Conservation (phyloP, 2,888 invertebrate genomes). For the Lepidochrysops patricia region DNA sequence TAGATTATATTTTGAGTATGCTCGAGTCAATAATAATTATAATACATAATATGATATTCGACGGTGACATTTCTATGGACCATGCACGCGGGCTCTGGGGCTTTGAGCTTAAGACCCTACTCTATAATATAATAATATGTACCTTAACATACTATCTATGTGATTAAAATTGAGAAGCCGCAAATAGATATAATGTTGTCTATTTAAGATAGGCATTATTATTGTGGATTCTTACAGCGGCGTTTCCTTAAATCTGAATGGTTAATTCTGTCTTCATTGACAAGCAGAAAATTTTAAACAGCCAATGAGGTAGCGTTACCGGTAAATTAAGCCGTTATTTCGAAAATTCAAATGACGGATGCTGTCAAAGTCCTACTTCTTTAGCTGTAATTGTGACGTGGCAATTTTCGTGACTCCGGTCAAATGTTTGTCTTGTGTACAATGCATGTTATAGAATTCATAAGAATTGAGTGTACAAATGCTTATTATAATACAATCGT, state of each 20-base stretch:
- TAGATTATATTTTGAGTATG: no score
- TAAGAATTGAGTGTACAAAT: slow-evolving; percentile 8
- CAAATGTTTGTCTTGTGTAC: not conserved
- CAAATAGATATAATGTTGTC: not conserved
- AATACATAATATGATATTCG: no score
- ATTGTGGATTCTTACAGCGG: no score
- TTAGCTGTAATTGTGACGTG: not conserved
- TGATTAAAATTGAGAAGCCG: not conserved
- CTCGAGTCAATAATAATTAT: no score
- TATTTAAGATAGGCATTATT: not conserved
- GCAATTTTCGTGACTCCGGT: not conserved
- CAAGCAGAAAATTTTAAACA: not conserved
- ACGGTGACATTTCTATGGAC: no score
- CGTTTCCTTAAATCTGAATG: not conserved
- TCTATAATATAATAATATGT: not conserved
- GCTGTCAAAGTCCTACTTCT: not conserved
- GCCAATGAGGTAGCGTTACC: not conserved
- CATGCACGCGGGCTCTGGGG: no score
- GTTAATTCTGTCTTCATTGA: not conserved
- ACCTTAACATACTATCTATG: no score
- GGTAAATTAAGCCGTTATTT: not conserved
- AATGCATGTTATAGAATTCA: not conserved
- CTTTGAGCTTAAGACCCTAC: not conserved
- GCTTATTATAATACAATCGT: slow-evolving; percentile 8
- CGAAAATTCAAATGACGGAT: not conserved